Conservation (phyloP, 64 coral and sea anemone genomes). For the Montipora sp. region DNA sequence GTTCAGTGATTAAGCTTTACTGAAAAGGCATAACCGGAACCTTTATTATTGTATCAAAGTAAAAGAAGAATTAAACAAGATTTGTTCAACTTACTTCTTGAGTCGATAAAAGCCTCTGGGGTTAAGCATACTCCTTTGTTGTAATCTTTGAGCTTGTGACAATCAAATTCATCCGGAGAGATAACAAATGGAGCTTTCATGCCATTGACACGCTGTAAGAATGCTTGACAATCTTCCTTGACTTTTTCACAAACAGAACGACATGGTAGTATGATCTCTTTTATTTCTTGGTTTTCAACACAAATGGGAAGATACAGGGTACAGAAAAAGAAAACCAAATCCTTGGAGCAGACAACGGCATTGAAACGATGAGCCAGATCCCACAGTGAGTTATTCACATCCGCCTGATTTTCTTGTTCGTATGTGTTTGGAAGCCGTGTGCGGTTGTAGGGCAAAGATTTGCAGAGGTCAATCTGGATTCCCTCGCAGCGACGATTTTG, state of each 20-base stretch:
- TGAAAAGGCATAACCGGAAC: background rate
- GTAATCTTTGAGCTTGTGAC: background rate
- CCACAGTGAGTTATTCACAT: background rate
- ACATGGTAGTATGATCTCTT: conserved; percentile 24
- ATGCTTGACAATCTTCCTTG: conserved; percentile 21
- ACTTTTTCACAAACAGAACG: conserved; percentile 64
- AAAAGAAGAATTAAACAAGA: background rate
- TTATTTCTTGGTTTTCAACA: background rate
- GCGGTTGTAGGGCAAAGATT: conserved; percentile 58
- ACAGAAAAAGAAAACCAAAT: conserved; percentile 61
- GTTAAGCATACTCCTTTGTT: conserved; percentile 9
- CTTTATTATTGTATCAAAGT: background rate
- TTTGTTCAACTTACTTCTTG: conserved; percentile 2
- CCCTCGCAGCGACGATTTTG: conserved; percentile 1
- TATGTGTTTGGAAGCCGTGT: conserved; percentile 48
- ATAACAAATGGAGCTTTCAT: background rate
- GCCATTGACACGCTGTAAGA: background rate
- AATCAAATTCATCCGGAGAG: conserved; percentile 6
- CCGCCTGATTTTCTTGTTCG: conserved; percentile 18
- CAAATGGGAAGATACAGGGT: conserved; percentile 62
- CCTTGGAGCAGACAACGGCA: conserved; percentile 16
- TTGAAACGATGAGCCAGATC: background rate
- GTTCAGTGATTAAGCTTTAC: no score
- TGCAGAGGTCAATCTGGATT: conserved; percentile 28
- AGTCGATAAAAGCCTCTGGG: background rate